These are phyloP conservation scores for Taenioides sp. DNA, from an alignment of 2,797 vertebrate species.

Conservation along the genomic window DNA sequence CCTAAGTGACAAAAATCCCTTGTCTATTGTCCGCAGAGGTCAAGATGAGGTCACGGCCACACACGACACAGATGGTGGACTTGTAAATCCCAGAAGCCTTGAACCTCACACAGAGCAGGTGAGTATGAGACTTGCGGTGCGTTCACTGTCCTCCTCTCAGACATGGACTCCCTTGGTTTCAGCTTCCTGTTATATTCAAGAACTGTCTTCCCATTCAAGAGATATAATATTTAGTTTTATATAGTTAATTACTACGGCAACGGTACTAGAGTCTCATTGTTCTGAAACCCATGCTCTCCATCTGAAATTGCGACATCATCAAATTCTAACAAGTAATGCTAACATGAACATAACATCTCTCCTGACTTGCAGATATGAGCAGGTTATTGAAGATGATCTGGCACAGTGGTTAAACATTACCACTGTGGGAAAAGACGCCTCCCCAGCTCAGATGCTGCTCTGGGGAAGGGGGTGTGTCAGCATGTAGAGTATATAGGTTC, in stretches of 20 bases:
- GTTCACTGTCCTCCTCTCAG: background rate
- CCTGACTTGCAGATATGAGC: no score
- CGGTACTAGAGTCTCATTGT: no score
- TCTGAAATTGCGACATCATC: no score
- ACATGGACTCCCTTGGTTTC: slow-evolving; percentile 33
- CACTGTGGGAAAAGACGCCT: slow-evolving; percentile 22
- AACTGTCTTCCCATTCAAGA: no score
- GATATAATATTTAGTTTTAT: no score
- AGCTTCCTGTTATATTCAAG: no score
- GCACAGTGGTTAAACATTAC: slow-evolving; percentile 22
- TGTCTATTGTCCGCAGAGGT: background rate
- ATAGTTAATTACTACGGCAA: no score
- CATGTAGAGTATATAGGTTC: slow-evolving; percentile 28
- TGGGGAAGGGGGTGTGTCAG: slow-evolving; percentile 21
- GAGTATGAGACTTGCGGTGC: slow-evolving; percentile 21
- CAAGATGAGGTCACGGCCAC: background rate
- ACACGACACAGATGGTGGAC: background rate
- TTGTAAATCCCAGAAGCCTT: slow-evolving; percentile 11
- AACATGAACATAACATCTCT: no score
- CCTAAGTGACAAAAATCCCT: background rate
- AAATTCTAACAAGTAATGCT: no score
- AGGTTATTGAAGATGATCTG: no score
- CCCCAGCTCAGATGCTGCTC: slow-evolving; percentile 26
- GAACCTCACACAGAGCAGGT: background rate
- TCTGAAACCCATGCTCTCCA: no score